A percentile compares a stretch with the other conserved stretches of the same genome.
phyloP scores from a whole-genome alignment of 1,140 invertebrate species.

The Drosophila bocki region DNA sequence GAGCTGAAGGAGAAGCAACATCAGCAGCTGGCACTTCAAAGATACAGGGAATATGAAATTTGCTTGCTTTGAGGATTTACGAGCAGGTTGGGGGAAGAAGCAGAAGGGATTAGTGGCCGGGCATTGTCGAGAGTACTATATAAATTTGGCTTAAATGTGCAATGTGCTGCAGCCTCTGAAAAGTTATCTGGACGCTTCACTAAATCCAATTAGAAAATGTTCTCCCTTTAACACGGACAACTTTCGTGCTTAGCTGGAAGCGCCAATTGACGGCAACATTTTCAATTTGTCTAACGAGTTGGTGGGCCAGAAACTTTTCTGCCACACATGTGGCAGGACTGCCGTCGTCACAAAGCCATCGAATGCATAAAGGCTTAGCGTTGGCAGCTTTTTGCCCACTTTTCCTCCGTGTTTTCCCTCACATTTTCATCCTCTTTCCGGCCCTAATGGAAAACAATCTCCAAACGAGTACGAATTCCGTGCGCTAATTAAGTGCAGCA shows the following conservation, averaged over 20 bases:
- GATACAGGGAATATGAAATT: slow-evolving; percentile 50
- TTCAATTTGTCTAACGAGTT: slow-evolving; percentile 82
- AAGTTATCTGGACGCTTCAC: slow-evolving; percentile 5
- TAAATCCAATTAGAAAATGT: slow-evolving; percentile 36
- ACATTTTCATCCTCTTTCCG: slow-evolving; percentile 6
- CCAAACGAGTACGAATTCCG: slow-evolving; percentile 57
- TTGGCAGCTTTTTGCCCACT: slow-evolving; percentile 22
- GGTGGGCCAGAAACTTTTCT: slow-evolving; percentile 61
- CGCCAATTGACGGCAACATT: slow-evolving; percentile 79
- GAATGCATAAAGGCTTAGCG: slow-evolving; percentile 81
- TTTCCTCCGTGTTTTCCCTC: background rate
- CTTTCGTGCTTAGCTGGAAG: slow-evolving; percentile 52
- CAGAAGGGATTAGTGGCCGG: slow-evolving; percentile 22
- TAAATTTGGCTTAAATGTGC: slow-evolving; percentile 15
- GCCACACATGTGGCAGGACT: slow-evolving; percentile 53
- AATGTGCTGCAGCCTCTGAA: slow-evolving; percentile 3
- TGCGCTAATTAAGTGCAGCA: slow-evolving; percentile 71
- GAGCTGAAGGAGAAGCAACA: slow-evolving; percentile 5
- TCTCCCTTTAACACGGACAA: slow-evolving; percentile 43
- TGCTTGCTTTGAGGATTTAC: slow-evolving; percentile 39
- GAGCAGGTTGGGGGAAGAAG: background rate
- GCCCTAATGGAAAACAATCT: slow-evolving; percentile 71
- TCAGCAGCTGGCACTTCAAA: slow-evolving; percentile 43
- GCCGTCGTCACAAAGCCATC: slow-evolving; percentile 76
- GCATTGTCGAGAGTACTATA: slow-evolving; percentile 10